These are phyloP conservation scores for Muschampia plurimacula DNA, from an alignment of 2,888 invertebrate genomes.

Conservation along the genomic window DNA sequence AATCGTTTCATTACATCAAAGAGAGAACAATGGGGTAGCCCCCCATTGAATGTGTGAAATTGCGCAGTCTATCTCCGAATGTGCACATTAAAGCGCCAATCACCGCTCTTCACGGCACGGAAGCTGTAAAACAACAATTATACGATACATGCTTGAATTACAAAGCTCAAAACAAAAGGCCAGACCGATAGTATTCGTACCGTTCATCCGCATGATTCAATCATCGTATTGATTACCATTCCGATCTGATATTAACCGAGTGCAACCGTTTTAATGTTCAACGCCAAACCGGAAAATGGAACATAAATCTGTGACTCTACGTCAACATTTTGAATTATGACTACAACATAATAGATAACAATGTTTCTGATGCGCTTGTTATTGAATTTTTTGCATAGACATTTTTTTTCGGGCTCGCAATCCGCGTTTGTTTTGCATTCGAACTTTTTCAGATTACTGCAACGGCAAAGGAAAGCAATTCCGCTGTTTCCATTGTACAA, in stretches of 20 bases:
- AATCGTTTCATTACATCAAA: slow-evolving; percentile 30
- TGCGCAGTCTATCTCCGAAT: slow-evolving; percentile 59
- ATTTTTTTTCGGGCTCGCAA: slow-evolving; percentile 12
- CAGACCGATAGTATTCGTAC: slow-evolving; percentile 60
- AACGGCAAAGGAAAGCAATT: slow-evolving; percentile 47
- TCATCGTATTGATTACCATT: slow-evolving; percentile 63
- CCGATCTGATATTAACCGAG: slow-evolving; percentile 65
- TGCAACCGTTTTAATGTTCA: slow-evolving; percentile 65
- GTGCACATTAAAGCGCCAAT: slow-evolving; percentile 66
- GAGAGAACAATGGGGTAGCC: slow-evolving; percentile 30
- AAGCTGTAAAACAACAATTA: slow-evolving; percentile 54
- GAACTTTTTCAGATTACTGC: slow-evolving; percentile 35
- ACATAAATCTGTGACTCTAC: slow-evolving; percentile 67
- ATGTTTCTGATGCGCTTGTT: slow-evolving; percentile 40
- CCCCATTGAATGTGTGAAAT: slow-evolving; percentile 30
- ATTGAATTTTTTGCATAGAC: slow-evolving; percentile 41
- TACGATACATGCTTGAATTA: slow-evolving; percentile 51
- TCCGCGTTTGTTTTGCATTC: slow-evolving; percentile 24
- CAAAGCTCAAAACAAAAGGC: slow-evolving; percentile 52
- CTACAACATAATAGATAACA: slow-evolving; percentile 52
- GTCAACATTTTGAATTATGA: slow-evolving; percentile 66
- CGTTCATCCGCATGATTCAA: slow-evolving; percentile 68
- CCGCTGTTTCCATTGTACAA: slow-evolving; percentile 50
- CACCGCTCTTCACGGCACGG: slow-evolving; percentile 53
- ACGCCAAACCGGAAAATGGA: slow-evolving; percentile 64